Percentiles rank a stretch among this genome's conserved stretches.
phyloP scores from a whole-genome alignment of 92 coral and sea anemone species.

The Porites rus region DNA sequence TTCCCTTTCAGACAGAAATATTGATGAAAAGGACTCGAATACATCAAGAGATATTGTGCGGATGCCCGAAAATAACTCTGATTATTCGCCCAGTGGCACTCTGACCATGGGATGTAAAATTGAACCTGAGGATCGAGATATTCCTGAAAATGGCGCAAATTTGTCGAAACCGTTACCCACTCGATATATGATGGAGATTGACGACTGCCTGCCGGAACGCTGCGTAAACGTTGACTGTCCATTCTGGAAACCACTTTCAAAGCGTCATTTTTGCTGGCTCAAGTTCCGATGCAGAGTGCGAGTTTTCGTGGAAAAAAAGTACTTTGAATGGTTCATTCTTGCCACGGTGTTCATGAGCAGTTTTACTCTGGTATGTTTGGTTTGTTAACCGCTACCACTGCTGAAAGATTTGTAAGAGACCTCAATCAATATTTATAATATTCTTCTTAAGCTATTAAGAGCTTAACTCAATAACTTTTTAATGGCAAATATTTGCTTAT shows the following conservation, averaged over 20 bases:
- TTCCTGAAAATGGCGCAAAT: neutral
- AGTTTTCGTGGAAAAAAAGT: slow-evolving; percentile 84
- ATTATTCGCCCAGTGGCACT: slow-evolving; percentile 8
- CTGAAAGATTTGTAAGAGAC: too few species aligned
- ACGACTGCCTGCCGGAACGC: slow-evolving; percentile 83
- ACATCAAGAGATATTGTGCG: neutral
- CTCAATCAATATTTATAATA: too few species aligned
- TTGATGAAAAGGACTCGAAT: slow-evolving; percentile 8
- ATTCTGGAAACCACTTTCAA: slow-evolving; percentile 44
- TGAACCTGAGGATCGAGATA: slow-evolving; percentile 7
- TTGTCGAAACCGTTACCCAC: slow-evolving; percentile 35
- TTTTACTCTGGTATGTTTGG: slow-evolving; percentile 71
- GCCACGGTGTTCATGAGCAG: slow-evolving; percentile 86
- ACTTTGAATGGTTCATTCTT: slow-evolving; percentile 89
- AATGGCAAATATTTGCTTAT: too few species aligned
- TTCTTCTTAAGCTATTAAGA: too few species aligned
- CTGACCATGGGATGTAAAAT: neutral
- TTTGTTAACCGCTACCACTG: neutral
- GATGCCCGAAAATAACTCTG: neutral
- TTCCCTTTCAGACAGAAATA: neutral
- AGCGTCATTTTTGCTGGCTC: slow-evolving; percentile 80
- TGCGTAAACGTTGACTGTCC: slow-evolving; percentile 74
- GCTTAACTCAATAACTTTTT: too few species aligned
- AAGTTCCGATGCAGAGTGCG: slow-evolving; percentile 88
- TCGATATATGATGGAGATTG: slow-evolving; percentile 78